These are phyloP conservation scores for Hecatera dysodea DNA, from an alignment of 2,888 invertebrate species.

Conservation along the genomic window DNA sequence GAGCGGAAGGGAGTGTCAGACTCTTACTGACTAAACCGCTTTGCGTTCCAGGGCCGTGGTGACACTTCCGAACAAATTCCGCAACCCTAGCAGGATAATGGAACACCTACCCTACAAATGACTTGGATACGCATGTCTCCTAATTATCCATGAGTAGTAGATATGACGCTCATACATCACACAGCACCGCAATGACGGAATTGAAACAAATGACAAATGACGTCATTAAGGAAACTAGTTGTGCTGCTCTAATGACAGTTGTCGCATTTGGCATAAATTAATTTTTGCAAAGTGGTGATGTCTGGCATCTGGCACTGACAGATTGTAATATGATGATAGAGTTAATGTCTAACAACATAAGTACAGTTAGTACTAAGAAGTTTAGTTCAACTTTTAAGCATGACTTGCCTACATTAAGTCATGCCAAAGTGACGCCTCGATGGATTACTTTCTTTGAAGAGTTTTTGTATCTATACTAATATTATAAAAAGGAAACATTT, in stretches of 20 bases:
- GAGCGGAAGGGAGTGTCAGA: too few species aligned
- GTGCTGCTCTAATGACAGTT: conserved; percentile 35
- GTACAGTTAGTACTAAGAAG: background rate
- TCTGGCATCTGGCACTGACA: conserved; percentile 19
- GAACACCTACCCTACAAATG: background rate
- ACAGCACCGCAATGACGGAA: conserved; percentile 37
- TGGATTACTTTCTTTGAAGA: background rate
- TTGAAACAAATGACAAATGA: conserved; percentile 47
- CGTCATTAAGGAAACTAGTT: conserved; percentile 42
- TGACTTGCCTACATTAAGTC: too few species aligned
- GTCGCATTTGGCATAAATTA: conserved; percentile 35
- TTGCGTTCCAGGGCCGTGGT: too few species aligned
- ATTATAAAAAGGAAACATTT: too few species aligned
- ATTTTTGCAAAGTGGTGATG: conserved; percentile 21
- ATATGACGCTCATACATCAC: conserved; percentile 18
- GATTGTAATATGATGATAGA: conserved; percentile 23
- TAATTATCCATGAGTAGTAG: conserved; percentile 9
- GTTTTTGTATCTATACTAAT: too few species aligned
- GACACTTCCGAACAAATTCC: too few species aligned
- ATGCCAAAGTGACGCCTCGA: background rate
- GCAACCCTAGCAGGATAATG: background rate
- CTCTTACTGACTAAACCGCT: too few species aligned
- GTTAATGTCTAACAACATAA: background rate
- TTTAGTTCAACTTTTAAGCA: background rate
- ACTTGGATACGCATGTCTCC: conserved; percentile 4